Evolutionary conservation across 2,797 vertebrate genomes (phyloP).

Genomic region (Scyliorhinus canicula): DNA sequence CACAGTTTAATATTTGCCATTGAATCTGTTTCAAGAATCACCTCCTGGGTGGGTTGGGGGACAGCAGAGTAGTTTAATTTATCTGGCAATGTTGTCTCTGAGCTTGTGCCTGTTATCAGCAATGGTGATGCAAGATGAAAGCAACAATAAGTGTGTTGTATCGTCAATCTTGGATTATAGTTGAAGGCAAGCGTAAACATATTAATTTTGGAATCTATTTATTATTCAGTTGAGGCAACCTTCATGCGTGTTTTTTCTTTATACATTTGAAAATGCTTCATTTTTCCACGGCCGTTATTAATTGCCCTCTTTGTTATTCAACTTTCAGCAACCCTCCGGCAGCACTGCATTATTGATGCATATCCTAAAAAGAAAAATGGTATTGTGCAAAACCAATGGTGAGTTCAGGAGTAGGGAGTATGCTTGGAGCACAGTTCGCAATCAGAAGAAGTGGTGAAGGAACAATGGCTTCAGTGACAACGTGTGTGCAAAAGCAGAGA

Average conservation of each 20-base stretch:
- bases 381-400: background rate
- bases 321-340: background rate
- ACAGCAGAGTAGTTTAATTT: background rate
- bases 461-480: background rate
- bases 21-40: background rate
- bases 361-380: background rate
- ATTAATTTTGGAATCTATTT: background rate
- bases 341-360: background rate
- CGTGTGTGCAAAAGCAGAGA: background rate
- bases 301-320: background rate
- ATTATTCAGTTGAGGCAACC: background rate
- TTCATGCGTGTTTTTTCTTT: background rate
- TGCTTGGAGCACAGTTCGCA: background rate
- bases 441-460: background rate
- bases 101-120: background rate
- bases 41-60: background rate
- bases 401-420: background rate
- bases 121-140: background rate
- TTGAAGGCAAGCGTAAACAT: background rate
- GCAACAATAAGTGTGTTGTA: background rate
- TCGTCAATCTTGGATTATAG: background rate
- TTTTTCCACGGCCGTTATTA: background rate
- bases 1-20: background rate
- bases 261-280: background rate
- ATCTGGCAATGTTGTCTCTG: background rate